Percentiles rank a stretch among this genome's conserved stretches.
These are phyloP conservation scores for Sebastes taczanowskii DNA, from an alignment of 2,797 vertebrate species.

Conservation along the genomic window DNA sequence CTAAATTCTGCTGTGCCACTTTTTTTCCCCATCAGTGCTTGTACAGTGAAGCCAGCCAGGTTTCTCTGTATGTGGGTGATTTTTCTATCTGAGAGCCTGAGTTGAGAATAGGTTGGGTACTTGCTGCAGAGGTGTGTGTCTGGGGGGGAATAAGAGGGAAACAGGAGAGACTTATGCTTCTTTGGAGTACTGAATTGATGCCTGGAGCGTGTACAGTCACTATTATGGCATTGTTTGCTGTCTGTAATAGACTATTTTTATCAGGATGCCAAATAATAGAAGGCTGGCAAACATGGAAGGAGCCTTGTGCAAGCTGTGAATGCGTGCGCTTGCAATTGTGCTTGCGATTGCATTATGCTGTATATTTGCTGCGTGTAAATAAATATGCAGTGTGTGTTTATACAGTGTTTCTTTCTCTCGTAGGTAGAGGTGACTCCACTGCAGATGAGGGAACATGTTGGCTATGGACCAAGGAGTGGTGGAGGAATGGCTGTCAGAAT, in stretches of 20 bases:
- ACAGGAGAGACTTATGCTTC: slow-evolving; percentile 7
- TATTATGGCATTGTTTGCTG: slow-evolving; percentile 11
- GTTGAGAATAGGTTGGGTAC: slow-evolving; percentile 36
- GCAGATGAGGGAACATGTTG: slow-evolving; percentile 95
- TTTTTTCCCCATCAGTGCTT: slow-evolving; percentile 3
- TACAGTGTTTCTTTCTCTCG: slow-evolving; percentile 22
- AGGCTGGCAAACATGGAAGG: not conserved
- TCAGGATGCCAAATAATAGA: slow-evolving; percentile 7
- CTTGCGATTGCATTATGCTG: not conserved
- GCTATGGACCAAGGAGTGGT: slow-evolving; percentile 96
- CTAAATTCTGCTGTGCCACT: slow-evolving; percentile 22
- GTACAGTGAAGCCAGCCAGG: slow-evolving; percentile 29
- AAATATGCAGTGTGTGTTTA: not conserved
- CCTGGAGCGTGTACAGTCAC: slow-evolving; percentile 19
- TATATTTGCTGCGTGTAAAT: slow-evolving; percentile 14
- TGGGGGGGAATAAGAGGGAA: slow-evolving; percentile 39
- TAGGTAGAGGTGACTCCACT: slow-evolving; percentile 84
- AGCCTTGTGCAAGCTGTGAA: slow-evolving; percentile 3
- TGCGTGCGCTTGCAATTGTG: not conserved
- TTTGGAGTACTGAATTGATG: slow-evolving; percentile 27
- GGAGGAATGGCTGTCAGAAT: slow-evolving; percentile 99
- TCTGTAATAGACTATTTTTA: slow-evolving; percentile 23
- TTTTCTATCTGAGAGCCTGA: slow-evolving; percentile 28
- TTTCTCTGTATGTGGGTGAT: slow-evolving; percentile 52
- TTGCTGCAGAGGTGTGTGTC: slow-evolving; percentile 51